Evolutionary conservation across 2,888 invertebrate genomes (phyloP).

Genomic region (Diplolepis rosae): DNA sequence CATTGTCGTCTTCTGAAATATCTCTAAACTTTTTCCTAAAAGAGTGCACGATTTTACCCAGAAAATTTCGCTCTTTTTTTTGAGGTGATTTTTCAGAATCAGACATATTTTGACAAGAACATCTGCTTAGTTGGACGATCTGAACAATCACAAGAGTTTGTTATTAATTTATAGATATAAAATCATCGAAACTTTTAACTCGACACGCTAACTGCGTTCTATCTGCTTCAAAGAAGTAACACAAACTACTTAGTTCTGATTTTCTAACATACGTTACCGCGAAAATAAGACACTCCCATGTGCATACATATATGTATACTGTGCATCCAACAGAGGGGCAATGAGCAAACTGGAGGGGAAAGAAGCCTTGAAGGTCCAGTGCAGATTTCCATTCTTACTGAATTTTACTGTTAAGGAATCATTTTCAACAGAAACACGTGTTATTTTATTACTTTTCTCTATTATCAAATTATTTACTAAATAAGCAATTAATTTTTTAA

Average conservation of each 20-base stretch:
- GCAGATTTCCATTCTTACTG: neutral
- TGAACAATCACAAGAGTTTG: neutral
- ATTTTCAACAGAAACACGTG: neutral
- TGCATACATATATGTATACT: neutral
- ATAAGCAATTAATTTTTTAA: too few relatives aligned
- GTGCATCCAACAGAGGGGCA: neutral
- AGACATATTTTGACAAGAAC: conserved; percentile 22
- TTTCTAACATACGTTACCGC: neutral
- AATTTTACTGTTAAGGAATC: neutral
- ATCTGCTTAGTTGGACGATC: neutral
- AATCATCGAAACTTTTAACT: too few relatives aligned
- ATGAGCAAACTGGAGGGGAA: conserved; percentile 6
- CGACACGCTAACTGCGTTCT: neutral
- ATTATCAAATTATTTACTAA: neutral
- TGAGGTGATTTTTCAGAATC: conserved; percentile 2
- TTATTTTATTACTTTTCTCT: neutral
- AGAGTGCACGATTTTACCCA: conserved; percentile 32
- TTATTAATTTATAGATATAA: neutral
- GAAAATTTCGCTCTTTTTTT: conserved; percentile 32
- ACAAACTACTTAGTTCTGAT: conserved; percentile 11
- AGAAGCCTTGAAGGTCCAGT: neutral
- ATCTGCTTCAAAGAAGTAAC: neutral
- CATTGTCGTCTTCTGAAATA: neutral
- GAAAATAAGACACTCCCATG: conserved; percentile 1
- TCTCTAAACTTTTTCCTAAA: conserved; percentile 31